phyloP scores from a whole-genome alignment of 2,797 vertebrate genomes.

The Poecile montanus region DNA sequence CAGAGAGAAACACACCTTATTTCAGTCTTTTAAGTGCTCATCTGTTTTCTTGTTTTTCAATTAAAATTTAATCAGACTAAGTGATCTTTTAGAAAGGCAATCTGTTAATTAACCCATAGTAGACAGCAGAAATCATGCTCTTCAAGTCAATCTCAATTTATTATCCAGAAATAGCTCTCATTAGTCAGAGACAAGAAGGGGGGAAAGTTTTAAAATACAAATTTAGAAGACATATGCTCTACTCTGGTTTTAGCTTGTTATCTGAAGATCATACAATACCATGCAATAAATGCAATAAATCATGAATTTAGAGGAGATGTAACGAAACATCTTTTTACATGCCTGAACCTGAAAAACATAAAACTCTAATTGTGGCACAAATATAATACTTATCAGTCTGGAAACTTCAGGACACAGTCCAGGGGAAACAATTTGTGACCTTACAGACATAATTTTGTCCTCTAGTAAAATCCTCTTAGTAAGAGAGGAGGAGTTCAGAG shows the following conservation, averaged over 20 bases:
- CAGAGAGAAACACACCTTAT: not conserved
- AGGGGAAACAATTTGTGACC: constrained; percentile 13
- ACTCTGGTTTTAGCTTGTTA: not conserved
- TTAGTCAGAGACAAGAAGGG: not conserved
- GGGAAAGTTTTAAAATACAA: not conserved
- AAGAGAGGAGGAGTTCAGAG: not conserved
- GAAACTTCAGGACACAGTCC: constrained; percentile 17
- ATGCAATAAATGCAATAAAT: constrained; percentile 9
- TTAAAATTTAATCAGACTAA: constrained; percentile 29
- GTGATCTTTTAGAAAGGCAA: not conserved
- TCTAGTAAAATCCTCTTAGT: not conserved
- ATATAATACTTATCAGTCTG: constrained; percentile 16
- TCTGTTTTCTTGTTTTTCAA: not conserved
- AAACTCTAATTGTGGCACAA: constrained; percentile 4
- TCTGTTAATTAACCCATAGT: not conserved
- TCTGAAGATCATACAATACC: not conserved
- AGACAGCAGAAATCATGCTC: not conserved
- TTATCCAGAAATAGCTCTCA: constrained; percentile 8
- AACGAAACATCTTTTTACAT: constrained; percentile 7
- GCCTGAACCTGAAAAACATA: constrained; percentile 16
- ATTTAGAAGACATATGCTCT: not conserved
- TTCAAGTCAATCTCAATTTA: not conserved
- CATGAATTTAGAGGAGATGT: not conserved
- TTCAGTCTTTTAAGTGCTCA: not conserved
- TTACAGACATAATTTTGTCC: not conserved